Evolutionary conservation across 2,797 vertebrate genomes (phyloP), one percentile per base, ranked within the genome.

Genomic region (Sitta carolinensis): DNA sequence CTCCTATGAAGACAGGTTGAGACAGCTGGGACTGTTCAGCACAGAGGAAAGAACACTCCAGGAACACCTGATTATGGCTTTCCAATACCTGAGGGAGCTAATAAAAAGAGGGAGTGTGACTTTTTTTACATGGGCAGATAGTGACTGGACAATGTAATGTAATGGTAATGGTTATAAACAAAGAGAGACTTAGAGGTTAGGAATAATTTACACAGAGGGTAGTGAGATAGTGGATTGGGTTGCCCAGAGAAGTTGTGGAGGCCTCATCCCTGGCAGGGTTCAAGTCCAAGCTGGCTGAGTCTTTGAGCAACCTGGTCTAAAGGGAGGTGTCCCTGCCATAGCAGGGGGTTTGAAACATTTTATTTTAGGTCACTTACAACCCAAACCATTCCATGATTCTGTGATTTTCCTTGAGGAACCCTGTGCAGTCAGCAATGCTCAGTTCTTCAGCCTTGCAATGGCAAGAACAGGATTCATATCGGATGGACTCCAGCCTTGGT

Each of bases 21-120:
- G 19, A 57, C 5, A 57, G 23, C 3, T 50, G 27, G 13, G 16
- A 38, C 38, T 83, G 16, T 5, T 45, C 25, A 57, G 20, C 14
- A 43, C 0, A 0, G 27, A 69, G 32, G 17, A 68, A 47, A 63
- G 11, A 82, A 45, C 0, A 0, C 23, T 29, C 4, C 16, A 43
- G 27, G 11, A 57, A 16, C 18, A 36, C 6, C 27, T n/a, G 32
- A 50, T 7, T 61, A 20, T 9, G 9, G 4, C 50, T 48, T 55
- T 62, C 19, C 36, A n/a, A 23, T 27, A 15, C 9, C 43, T 50
- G 29, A 54, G 50, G 2, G 9, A 9, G 13, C 27, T 43, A 57
- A 38, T 18, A 57, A 43, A 42, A 25, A 48, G n/a, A 32, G 21
- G 13, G n/a, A 36, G 22, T 55, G 32, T 36, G 22, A 42, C 16